Percentiles rank a stretch among this genome's conserved stretches.
These are phyloP conservation scores for Drosophila malerkotliana DNA, from an alignment of 1,140 invertebrate species.

Conservation along the genomic window DNA sequence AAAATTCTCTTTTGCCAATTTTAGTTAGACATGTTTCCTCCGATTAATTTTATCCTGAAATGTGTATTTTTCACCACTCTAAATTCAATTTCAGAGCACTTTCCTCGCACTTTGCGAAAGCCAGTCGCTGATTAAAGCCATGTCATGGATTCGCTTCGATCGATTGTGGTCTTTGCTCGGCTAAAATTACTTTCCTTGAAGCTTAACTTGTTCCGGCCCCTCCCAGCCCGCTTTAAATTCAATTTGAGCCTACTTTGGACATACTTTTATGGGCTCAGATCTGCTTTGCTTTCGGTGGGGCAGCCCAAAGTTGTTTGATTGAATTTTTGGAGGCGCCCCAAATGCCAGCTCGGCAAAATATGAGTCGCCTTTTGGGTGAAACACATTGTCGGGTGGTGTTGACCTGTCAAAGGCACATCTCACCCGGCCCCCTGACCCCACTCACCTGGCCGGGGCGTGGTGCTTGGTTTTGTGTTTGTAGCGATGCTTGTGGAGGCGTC, in stretches of 20 bases:
- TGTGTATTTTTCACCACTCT: background rate
- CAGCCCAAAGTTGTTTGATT: constrained; percentile 46
- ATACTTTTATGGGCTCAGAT: constrained; percentile 48
- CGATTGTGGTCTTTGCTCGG: constrained; percentile 31
- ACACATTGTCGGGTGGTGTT: constrained; percentile 12
- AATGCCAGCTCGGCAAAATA: constrained; percentile 40
- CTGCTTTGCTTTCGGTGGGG: constrained; percentile 5
- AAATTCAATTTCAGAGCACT: constrained; percentile 2
- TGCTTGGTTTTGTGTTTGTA: constrained; percentile 56
- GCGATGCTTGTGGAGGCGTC: constrained; percentile 65
- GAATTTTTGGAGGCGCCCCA: constrained; percentile 39
- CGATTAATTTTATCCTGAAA: background rate
- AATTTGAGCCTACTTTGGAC: constrained; percentile 46
- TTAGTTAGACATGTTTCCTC: background rate
- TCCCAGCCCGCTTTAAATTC: constrained; percentile 33
- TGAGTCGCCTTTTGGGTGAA: constrained; percentile 32
- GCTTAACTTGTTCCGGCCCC: constrained; percentile 30
- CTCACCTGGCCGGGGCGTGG: constrained; percentile 44
- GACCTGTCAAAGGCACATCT: constrained; percentile 47
- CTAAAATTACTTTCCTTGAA: constrained; percentile 38
- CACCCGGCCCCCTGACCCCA: background rate
- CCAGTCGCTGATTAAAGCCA: constrained; percentile 23
- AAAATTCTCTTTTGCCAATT: background rate
- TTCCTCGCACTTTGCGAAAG: background rate
- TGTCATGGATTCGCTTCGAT: constrained; percentile 21